These are phyloP conservation scores for Poeciliopsis paucimaculata DNA, from an alignment of 2,797 vertebrate species.

Conservation along the genomic window DNA sequence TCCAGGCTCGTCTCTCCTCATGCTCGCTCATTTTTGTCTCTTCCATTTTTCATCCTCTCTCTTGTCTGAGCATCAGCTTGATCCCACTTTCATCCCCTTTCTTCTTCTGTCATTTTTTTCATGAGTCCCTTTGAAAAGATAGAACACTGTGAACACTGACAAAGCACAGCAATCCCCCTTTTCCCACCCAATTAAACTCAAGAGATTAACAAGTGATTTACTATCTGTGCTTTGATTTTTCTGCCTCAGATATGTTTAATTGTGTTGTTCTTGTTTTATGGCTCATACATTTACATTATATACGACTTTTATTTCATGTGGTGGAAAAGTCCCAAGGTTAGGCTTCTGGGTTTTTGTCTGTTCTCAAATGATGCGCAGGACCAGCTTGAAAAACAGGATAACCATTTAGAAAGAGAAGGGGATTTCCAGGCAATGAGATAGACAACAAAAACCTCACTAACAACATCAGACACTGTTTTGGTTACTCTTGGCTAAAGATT, in stretches of 20 bases:
- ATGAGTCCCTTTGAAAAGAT: conserved; percentile 69
- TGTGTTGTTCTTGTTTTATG: conserved; percentile 62
- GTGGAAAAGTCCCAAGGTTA: conserved; percentile 54
- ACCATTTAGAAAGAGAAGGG: conserved; percentile 72
- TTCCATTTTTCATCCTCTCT: conserved; percentile 41
- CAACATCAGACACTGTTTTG: conserved; percentile 70
- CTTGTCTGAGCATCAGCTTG: conserved; percentile 52
- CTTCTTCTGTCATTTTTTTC: conserved; percentile 30
- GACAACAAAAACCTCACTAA: conserved; percentile 45
- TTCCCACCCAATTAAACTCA: conserved; percentile 41
- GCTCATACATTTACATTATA: conserved; percentile 54
- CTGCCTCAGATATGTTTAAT: conserved; percentile 62
- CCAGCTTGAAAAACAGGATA: conserved; percentile 68
- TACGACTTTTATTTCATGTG: conserved; percentile 63
- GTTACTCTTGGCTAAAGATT: conserved; percentile 60
- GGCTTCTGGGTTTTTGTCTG: conserved; percentile 74
- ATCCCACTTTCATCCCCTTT: conserved; percentile 47
- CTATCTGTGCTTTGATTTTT: conserved; percentile 29
- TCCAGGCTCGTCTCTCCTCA: conserved; percentile 79
- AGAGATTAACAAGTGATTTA: conserved; percentile 53
- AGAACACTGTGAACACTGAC: conserved; percentile 76
- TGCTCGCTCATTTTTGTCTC: conserved; percentile 45
- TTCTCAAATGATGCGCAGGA: conserved; percentile 69
- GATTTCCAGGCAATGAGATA: conserved; percentile 73
- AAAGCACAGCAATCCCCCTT: conserved; percentile 48